These are phyloP conservation scores for Hippoglossus stenolepis DNA, from an alignment of 2,113 vertebrate species.

Conservation along the genomic window DNA sequence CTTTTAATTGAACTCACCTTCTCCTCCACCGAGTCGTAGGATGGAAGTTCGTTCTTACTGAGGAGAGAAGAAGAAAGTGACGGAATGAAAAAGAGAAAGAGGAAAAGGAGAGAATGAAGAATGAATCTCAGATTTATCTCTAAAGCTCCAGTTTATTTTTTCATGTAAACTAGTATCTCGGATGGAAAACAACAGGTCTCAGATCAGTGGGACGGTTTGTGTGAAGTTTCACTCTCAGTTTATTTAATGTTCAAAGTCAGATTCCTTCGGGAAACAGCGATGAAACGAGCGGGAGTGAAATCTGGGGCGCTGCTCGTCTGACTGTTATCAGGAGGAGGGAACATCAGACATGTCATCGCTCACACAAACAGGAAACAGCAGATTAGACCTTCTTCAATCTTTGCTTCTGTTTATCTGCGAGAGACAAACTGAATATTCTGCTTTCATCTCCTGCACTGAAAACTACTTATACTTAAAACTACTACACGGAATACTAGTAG, in stretches of 20 bases:
- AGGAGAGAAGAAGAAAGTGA: neutral
- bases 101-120: neutral
- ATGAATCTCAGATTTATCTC: too few species aligned
- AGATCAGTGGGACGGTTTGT: too few species aligned
- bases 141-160: too few species aligned
- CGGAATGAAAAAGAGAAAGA: neutral
- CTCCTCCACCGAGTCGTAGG: conserved; percentile 80
- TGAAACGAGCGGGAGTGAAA: neutral
- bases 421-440: conserved; percentile 2
- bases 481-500: too few species aligned
- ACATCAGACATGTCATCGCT: conserved; percentile 39
- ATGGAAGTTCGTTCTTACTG: conserved; percentile 82
- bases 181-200: neutral
- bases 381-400: conserved; percentile 46
- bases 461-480: too few species aligned
- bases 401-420: conserved; percentile 9
- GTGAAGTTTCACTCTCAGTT: neutral
- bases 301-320: neutral
- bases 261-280: conserved; percentile 42
- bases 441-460: neutral
- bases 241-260: neutral
- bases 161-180: neutral
- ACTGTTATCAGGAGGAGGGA: conserved; percentile 35
- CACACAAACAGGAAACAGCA: conserved; percentile 76
- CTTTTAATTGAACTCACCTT: conserved; percentile 73